Evolutionary conservation across 2,113 vertebrate genomes (phyloP).

Genomic region (Hepsetus odoe): DNA sequence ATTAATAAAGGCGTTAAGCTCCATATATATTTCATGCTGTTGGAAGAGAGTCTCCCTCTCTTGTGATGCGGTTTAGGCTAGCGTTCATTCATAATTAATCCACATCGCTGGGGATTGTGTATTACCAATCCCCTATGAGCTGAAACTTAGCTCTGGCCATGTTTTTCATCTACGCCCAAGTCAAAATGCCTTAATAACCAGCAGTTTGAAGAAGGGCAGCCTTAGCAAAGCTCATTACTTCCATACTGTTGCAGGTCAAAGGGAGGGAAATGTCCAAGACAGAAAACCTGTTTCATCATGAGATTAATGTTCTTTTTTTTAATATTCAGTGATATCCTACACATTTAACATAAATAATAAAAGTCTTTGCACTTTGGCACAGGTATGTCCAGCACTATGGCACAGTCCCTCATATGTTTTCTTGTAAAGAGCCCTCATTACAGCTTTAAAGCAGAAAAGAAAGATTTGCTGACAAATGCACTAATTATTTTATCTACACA

Average conservation of each 20-base stretch:
- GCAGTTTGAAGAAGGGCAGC: neutral
- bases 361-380: neutral
- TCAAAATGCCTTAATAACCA: neutral
- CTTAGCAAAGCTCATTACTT: neutral
- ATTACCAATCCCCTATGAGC: conserved; percentile 65
- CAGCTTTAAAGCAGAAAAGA: conserved; percentile 59
- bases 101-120: conserved; percentile 68
- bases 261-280: neutral
- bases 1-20: conserved; percentile 76
- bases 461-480: conserved; percentile 76
- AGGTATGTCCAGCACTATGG: neutral
- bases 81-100: conserved; percentile 78
- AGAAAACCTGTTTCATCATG: no score
- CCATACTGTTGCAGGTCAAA: neutral
- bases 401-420: neutral
- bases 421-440: conserved; percentile 25
- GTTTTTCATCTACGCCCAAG: conserved; percentile 29
- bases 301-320: no score
- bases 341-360: no score
- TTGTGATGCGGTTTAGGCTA: conserved; percentile 67
- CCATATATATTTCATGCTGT: conserved; percentile 76
- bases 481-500: conserved; percentile 76
- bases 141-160: conserved; percentile 37
- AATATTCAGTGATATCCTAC: no score
- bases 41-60: conserved; percentile 64